Evolutionary conservation across 2,888 invertebrate genomes (phyloP), one percentile per base, ranked within the genome.

Genomic region (Euplexia lucipara): DNA sequence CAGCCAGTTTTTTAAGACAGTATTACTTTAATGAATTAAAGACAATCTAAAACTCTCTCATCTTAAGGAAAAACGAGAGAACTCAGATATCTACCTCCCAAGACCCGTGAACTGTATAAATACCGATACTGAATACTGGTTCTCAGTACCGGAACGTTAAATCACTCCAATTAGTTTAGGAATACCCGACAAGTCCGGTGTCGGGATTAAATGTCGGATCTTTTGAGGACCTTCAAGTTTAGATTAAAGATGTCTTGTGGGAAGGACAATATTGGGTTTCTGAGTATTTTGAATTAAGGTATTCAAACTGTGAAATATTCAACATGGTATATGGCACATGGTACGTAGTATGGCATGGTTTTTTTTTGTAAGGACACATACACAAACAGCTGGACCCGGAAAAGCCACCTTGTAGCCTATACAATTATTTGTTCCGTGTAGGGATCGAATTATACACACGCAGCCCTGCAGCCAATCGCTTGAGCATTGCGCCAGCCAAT

Each of bases 141-240:
- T 62, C 42, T 20, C n/a, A 3, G 41, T 44, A 56, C 32, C 18
- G 37, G 61, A 70, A 48, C 49, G 54, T 65, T 57, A 57, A 57
- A 57, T 58, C 51, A 37, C 42, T 14, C 5, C 34, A 56, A 75
- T 75, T 48, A 42, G 53, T 60, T 66, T 44, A 42, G 6, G 37
- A 59, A 58, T 14, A 39, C 41, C 35, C 20, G 20, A 34, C 14
- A 59, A 66, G 37, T 58, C 54, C 53, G 39, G 30, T 48, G 10
- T 12, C 22, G 39, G 44, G 61, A 62, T 72, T 49, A 65, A 62
- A 59, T 77, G 39, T 53, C 72, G 18, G 47, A 54, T 62, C 45
- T 45, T 61, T 65, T 22, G 44, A 54, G 32, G 34, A 44, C 51
- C 57, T 49, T 44, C 26, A 61, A 56, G 9, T 47, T 37, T 18